Base-by-base conservation (phyloP, 2,888 invertebrate species). In the Zaprionus obscuricornis region DNA sequence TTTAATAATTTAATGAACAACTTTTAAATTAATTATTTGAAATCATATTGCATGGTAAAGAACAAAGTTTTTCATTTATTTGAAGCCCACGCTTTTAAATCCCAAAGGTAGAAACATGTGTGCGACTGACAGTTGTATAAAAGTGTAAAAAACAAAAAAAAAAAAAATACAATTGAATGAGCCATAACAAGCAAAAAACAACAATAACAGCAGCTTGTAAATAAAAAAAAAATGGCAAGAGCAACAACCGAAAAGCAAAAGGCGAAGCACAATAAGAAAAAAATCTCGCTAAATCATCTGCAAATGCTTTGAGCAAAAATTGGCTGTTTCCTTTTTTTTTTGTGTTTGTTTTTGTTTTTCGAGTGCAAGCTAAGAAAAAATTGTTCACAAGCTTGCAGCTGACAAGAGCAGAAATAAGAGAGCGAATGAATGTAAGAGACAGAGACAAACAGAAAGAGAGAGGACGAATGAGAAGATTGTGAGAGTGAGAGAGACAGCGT, bases 121-220 rank as follows among this genome's bases (percentile, higher is more conserved):
- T 85, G 77, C 55, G 5, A n/a, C 45, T 78, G 85, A 85, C 85
- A 78, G 79, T 46, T 70, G 57, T 57, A 54, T 52, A 18, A 57
- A 66, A 55, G 37, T 59, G 31, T 4, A 47, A 40, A 55, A 22
- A 36, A 46, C 13, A 42, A 42, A 7, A 27, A 46, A 6, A 39
- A 42, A 22, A 42, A 10, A 47, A 26, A n/a, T n/a, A n/a, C n/a
- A n/a, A n/a, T n/a, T n/a, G n/a, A n/a, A n/a, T n/a, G n/a, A n/a
- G n/a, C n/a, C n/a, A n/a, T n/a, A n/a, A 31, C 16, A 56, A 31
- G 7, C 11, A 13, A 40, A 55, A 57, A 46, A 36, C 31, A 54
- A 22, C 18, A 27, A 13, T 6, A 1, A 27, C n/a, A n/a, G n/a
- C n/a, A n/a, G n/a, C n/a, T n/a, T n/a, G 10, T 8, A 47, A 29